Conservation (phyloP, 1,140 invertebrate species). For the Halyomorpha halys region DNA sequence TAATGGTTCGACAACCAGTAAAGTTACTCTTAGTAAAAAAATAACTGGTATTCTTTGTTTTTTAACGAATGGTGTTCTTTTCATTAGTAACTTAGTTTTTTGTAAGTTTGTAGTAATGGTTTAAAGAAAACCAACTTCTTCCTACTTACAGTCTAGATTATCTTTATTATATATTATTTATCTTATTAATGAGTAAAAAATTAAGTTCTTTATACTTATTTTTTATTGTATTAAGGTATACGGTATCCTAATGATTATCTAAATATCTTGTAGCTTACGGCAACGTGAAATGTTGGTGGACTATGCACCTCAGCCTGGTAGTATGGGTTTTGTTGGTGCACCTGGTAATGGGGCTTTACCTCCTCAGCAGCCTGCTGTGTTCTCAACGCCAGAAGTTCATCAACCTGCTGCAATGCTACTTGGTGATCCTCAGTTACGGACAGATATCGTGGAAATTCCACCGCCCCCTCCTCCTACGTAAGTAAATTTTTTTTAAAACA, state of each 20-base stretch:
- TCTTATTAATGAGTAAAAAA: too few species aligned
- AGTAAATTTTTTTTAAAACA: conserved; percentile 5
- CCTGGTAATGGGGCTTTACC: conserved; percentile 25
- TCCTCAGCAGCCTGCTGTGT: conserved; percentile 38
- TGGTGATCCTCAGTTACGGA: conserved; percentile 27
- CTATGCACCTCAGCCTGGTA: background rate
- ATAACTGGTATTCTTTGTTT: too few species aligned
- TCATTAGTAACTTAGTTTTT: too few species aligned
- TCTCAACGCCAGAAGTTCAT: conserved; percentile 40
- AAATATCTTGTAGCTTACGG: conserved; percentile 1
- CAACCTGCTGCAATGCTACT: conserved; percentile 31
- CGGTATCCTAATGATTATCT: background rate
- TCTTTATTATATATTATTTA: too few species aligned
- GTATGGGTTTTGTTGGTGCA: conserved; percentile 4
- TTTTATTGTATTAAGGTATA: too few species aligned
- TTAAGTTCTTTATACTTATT: too few species aligned
- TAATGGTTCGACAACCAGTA: too few species aligned
- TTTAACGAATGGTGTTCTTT: too few species aligned
- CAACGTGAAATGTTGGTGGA: background rate
- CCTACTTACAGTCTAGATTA: too few species aligned
- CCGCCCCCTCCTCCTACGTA: conserved; percentile 15
- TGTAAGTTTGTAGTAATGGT: too few species aligned
- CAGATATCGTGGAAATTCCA: conserved; percentile 29
- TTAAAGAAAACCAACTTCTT: too few species aligned
- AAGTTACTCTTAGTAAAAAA: too few species aligned